Conservation (phyloP, 2,113 vertebrate genomes). For the Crocuta crocuta region DNA sequence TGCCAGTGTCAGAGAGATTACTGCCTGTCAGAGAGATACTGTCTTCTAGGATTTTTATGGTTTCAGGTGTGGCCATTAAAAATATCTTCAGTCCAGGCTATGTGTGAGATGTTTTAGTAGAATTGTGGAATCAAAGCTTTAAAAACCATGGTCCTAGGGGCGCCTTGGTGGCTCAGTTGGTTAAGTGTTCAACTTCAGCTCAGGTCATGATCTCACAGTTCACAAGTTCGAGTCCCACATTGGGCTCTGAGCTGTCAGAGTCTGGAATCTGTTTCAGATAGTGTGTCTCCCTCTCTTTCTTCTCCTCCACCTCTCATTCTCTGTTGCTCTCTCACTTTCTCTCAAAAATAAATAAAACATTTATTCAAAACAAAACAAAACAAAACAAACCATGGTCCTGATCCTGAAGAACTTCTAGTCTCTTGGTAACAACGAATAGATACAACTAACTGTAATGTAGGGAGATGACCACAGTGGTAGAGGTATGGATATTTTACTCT, state of each 20-base stretch:
- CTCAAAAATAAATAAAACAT: too few relatives aligned
- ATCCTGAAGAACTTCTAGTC: not conserved
- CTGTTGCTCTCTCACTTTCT: too few relatives aligned
- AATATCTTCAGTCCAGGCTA: not conserved
- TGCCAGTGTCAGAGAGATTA: not conserved
- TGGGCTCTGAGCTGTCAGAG: too few relatives aligned
- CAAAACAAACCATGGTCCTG: not conserved
- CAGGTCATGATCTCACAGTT: too few relatives aligned
- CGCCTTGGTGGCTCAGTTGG: too few relatives aligned
- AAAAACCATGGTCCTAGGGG: not conserved
- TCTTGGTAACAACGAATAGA: not conserved
- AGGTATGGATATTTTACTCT: not conserved
- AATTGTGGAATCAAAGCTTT: not conserved
- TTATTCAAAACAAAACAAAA: too few relatives aligned
- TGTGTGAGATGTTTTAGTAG: not conserved
- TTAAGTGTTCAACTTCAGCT: too few relatives aligned
- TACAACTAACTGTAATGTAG: not conserved
- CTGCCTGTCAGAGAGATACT: not conserved
- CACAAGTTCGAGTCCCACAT: too few relatives aligned
- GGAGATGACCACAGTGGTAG: not conserved
- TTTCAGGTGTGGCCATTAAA: not conserved
- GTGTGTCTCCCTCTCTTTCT: too few relatives aligned
- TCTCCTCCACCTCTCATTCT: too few relatives aligned
- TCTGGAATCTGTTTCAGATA: too few relatives aligned
- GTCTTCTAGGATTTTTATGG: not conserved